Percentiles rank a stretch among this genome's conserved stretches.
Evolutionary conservation across 1,140 invertebrate genomes (phyloP).

Genomic region (Eriocheir sinensis): DNA sequence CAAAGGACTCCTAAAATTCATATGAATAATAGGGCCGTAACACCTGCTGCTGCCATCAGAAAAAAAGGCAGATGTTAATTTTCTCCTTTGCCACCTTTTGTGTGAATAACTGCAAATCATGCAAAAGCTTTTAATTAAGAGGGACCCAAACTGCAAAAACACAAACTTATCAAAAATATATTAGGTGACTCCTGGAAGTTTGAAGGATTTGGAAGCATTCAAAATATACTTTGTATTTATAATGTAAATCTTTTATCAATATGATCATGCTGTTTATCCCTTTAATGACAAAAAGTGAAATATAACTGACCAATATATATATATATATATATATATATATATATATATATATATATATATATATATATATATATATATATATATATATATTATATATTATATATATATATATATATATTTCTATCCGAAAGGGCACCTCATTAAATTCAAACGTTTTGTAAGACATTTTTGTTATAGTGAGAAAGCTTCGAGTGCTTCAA

Average conservation of each 20-base stretch:
- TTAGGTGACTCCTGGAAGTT: neutral
- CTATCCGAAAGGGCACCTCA: too few species aligned
- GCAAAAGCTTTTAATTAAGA: neutral
- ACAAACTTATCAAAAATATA: neutral
- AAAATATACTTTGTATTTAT: too few species aligned
- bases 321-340: slow-evolving; percentile 38
- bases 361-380: slow-evolving; percentile 29
- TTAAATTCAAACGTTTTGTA: too few species aligned
- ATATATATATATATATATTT: too few species aligned
- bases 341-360: slow-evolving; percentile 32
- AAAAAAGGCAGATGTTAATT: too few species aligned
- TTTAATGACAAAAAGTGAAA: too few species aligned
- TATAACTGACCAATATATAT: slow-evolving; percentile 12
- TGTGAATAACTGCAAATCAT: neutral
- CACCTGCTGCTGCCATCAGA: too few species aligned
- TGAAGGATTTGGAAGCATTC: neutral
- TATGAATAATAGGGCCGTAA: neutral
- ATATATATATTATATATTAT: neutral
- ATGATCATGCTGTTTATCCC: too few species aligned
- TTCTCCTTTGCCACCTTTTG: neutral
- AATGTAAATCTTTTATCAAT: slow-evolving; percentile 23
- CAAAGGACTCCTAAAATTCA: neutral
- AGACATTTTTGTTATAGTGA: too few species aligned
- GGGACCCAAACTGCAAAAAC: too few species aligned
- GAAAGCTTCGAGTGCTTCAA: too few species aligned